These are phyloP conservation scores for Siniperca knerii DNA, from an alignment of 2,113 vertebrate genomes.

Conservation along the genomic window DNA sequence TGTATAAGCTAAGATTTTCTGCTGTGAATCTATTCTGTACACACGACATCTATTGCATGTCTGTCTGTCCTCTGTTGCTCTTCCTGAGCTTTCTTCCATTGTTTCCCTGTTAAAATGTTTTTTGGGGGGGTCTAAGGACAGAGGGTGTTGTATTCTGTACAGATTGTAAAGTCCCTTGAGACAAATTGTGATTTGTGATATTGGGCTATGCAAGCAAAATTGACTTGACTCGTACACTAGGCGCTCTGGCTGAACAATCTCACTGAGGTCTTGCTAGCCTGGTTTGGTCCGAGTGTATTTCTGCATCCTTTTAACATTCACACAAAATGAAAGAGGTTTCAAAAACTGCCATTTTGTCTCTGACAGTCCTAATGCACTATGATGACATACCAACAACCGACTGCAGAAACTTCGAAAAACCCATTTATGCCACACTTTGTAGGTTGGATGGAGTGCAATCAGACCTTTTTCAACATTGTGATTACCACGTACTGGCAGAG, in stretches of 20 bases:
- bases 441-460: constrained; percentile 79
- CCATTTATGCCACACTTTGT: constrained; percentile 80
- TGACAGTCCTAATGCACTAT: constrained; percentile 82
- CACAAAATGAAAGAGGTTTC: constrained; percentile 66
- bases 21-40: too few species aligned
- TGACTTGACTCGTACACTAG: neutral
- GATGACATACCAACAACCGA: constrained; percentile 78
- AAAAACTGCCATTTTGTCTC: constrained; percentile 72
- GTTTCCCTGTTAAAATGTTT: too few species aligned
- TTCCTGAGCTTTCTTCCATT: too few species aligned
- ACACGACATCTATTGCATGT: too few species aligned
- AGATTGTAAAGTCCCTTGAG: too few species aligned
- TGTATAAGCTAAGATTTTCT: too few species aligned
- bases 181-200: too few species aligned
- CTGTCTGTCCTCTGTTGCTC: too few species aligned
- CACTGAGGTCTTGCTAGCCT: constrained; percentile 47
- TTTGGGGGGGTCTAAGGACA: too few species aligned
- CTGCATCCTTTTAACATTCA: constrained; percentile 77
- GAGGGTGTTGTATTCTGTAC: too few species aligned
- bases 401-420: constrained; percentile 73
- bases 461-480: constrained; percentile 80
- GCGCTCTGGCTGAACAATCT: constrained; percentile 31
- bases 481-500: constrained; percentile 77
- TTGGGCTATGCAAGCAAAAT: too few species aligned
- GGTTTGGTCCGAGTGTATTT: constrained; percentile 64